A percentile compares a stretch with the other conserved stretches of the same genome.
These are phyloP conservation scores for Tragelaphus oryx DNA, from an alignment of 2,797 vertebrate species.

Conservation along the genomic window DNA sequence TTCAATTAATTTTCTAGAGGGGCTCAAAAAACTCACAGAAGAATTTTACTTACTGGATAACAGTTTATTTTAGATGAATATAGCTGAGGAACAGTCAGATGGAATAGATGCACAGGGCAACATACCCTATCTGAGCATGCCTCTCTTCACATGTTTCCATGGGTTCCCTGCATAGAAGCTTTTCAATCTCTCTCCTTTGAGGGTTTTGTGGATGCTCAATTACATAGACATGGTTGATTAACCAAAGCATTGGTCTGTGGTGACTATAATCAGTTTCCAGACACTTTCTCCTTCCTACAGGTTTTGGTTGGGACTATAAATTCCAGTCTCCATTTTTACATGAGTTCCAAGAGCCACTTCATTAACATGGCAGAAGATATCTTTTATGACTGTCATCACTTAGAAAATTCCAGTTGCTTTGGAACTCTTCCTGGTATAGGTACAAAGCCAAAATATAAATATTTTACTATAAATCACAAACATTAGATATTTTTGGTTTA, in stretches of 20 bases:
- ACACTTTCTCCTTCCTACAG: neutral
- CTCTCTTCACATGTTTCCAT: neutral
- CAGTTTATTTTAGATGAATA: neutral
- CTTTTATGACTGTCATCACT: neutral
- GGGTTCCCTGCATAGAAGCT: neutral
- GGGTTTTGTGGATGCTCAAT: neutral
- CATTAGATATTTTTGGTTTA: neutral
- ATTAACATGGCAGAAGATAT: neutral
- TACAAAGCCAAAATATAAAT: neutral
- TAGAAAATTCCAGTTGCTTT: neutral
- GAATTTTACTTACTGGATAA: neutral
- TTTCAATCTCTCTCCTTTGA: neutral
- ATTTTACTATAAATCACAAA: neutral
- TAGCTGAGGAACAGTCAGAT: neutral
- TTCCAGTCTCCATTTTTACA: neutral
- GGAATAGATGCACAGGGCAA: neutral
- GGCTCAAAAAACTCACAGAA: neutral
- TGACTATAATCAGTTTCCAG: neutral
- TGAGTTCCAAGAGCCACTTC: neutral
- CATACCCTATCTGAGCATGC: accelerated
- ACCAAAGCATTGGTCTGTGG: neutral
- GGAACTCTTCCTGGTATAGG: neutral
- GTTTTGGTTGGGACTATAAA: neutral
- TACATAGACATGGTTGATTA: neutral
- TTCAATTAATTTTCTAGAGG: neutral